A percentile compares a stretch with the other conserved stretches of the same genome.
Conservation (phyloP, 2,113 vertebrate species). For the Capreolus pygargus region DNA sequence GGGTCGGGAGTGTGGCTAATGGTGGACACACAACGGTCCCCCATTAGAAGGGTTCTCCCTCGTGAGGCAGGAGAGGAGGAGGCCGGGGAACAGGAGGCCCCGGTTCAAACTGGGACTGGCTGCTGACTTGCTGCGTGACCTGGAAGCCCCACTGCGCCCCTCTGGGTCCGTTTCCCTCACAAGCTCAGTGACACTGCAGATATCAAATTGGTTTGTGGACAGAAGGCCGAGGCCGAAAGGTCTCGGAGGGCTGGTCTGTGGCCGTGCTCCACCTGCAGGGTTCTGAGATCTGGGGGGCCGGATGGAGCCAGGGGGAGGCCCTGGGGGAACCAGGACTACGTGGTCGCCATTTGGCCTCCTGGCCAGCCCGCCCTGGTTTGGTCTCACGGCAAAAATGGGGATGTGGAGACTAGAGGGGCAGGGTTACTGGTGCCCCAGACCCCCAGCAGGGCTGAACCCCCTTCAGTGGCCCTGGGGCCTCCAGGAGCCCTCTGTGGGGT, state of each 20-base stretch:
- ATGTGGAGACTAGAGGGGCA: neutral
- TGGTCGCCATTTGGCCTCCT: neutral
- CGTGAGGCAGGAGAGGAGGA: neutral
- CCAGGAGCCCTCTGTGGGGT: neutral
- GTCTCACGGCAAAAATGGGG: neutral
- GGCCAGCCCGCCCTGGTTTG: neutral
- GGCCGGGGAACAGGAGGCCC: neutral
- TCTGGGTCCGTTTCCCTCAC: neutral
- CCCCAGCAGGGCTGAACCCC: neutral
- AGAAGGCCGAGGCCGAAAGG: neutral
- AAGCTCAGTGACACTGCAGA: neutral
- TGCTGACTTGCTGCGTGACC: neutral
- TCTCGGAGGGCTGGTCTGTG: neutral
- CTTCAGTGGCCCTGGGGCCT: neutral
- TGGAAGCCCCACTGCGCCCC: neutral
- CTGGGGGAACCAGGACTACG: neutral
- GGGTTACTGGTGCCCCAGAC: neutral
- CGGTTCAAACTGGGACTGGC: neutral
- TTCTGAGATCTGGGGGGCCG: neutral
- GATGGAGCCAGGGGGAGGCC: neutral
- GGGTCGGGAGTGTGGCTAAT: neutral
- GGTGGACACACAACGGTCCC: neutral
- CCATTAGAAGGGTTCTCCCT: neutral
- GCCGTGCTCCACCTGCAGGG: neutral
- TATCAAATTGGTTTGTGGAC: neutral